phyloP scores from a whole-genome alignment of 2,113 vertebrate species.

The Nematolebias whitei region DNA sequence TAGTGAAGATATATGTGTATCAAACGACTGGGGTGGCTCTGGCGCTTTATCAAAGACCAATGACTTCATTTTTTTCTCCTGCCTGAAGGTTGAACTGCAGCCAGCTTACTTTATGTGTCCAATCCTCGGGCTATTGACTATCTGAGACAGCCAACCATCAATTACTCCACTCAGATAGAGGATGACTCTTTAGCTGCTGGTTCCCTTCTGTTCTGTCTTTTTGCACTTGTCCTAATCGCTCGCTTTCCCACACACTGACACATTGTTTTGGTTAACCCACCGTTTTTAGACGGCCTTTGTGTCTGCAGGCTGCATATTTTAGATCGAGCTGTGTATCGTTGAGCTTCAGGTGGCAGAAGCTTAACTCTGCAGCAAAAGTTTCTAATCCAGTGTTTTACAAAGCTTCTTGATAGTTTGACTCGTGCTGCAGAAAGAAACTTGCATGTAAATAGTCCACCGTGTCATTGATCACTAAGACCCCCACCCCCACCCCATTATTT shows the following conservation, averaged over 20 bases:
- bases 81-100: slow-evolving; percentile 33
- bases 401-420: slow-evolving; percentile 63
- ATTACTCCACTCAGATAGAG: slow-evolving; percentile 42
- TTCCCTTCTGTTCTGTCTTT: slow-evolving; percentile 21
- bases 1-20: slow-evolving; percentile 49
- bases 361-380: slow-evolving; percentile 39
- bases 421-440: slow-evolving; percentile 36
- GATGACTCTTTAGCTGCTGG: slow-evolving; percentile 16
- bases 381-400: slow-evolving; percentile 65
- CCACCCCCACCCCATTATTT: not conserved
- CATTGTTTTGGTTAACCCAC: slow-evolving; percentile 1
- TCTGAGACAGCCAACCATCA: slow-evolving; percentile 41
- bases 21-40: slow-evolving; percentile 33
- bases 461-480: slow-evolving; percentile 35
- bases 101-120: slow-evolving; percentile 41
- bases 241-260: not conserved
- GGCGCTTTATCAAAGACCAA: slow-evolving; percentile 29
- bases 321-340: slow-evolving; percentile 31
- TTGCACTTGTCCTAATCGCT: slow-evolving; percentile 17
- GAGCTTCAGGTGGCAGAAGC: slow-evolving; percentile 56
- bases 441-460: slow-evolving; percentile 36
- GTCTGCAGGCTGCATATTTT: slow-evolving; percentile 13
- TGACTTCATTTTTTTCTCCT: slow-evolving; percentile 16
- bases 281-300: not conserved
- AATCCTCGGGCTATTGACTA: slow-evolving; percentile 46